These are phyloP conservation scores for Amazona vittata DNA, from an alignment of 2,113 vertebrate genomes.

Conservation along the genomic window DNA sequence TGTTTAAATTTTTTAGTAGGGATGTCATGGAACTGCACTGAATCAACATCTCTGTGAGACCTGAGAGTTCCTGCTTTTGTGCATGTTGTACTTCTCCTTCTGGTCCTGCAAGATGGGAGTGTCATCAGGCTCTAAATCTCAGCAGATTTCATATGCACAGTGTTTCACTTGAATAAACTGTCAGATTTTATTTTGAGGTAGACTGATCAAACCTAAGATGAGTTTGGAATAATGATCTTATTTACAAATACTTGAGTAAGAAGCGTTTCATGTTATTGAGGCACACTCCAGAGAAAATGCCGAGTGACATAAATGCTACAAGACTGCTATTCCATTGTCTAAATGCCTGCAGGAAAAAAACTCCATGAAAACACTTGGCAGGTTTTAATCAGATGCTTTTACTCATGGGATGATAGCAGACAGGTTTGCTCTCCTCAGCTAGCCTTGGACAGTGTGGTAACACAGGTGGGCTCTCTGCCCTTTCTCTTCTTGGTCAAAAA, in stretches of 20 bases:
- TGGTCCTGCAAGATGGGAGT: background rate
- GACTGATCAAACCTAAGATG: slow-evolving; percentile 29
- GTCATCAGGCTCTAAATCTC: background rate
- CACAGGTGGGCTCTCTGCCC: background rate
- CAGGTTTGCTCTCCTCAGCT: background rate
- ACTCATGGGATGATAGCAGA: background rate
- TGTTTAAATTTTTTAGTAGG: slow-evolving; percentile 51
- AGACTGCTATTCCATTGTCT: background rate
- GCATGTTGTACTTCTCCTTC: background rate
- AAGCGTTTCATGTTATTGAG: slow-evolving; percentile 10
- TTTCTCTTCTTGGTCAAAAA: background rate
- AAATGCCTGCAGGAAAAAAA: background rate
- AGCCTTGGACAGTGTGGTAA: accelerated
- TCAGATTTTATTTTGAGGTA: slow-evolving; percentile 30
- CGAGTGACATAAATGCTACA: slow-evolving; percentile 7
- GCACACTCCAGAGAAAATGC: background rate
- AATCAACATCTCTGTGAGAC: background rate
- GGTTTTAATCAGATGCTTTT: background rate
- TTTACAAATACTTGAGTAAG: slow-evolving; percentile 26
- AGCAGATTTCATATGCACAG: background rate
- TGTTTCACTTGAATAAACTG: background rate
- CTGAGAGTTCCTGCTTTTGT: background rate
- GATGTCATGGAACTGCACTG: slow-evolving; percentile 26
- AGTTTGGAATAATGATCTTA: slow-evolving; percentile 34
- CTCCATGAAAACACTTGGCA: background rate